Evolutionary conservation across 35 echinoderm and acorn worm genomes (phyloP), one percentile per base, ranked within the genome.

Genomic region (Ophioderma brevispina): DNA sequence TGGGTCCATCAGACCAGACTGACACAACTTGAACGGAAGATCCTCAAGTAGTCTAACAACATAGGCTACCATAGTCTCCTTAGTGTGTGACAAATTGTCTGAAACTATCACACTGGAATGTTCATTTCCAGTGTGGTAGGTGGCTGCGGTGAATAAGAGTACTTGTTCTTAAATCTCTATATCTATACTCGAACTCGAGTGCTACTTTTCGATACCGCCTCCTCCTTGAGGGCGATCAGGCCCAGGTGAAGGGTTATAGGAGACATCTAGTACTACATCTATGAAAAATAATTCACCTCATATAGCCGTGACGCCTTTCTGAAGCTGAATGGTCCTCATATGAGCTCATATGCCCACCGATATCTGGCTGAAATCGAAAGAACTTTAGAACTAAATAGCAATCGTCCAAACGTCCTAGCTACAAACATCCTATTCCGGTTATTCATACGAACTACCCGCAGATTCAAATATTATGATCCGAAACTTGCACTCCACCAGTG

Each of bases 241-340:
- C 92, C n/a, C 92, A 94, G 17, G 84, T 86, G 42, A 79, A 85
- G n/a, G n/a, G 56, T 87, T 95, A 39, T 89, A 38, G 36, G 86
- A 87, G 75, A 88, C 81, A 40, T 93, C 85, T 31, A 86, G n/a
- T n/a, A n/a, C n/a, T n/a, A n/a, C n/a, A n/a, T n/a, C n/a, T n/a
- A n/a, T n/a, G n/a, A n/a, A n/a, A n/a, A n/a, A n/a, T n/a, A n/a
- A n/a, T n/a, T n/a, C 92, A 17, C 37, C 89, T 94, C 17, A 85
- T 41, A 70, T 76, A 94, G 87, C 92, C 89, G 86, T 94, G n/a
- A n/a, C n/a, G n/a, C n/a, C n/a, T n/a, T n/a, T n/a, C n/a, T n/a
- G n/a, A n/a, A n/a, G n/a, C n/a, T n/a, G n/a, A n/a, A n/a, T n/a
- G n/a, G n/a, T n/a, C n/a, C n/a, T n/a, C n/a, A n/a, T n/a, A n/a